Evolutionary conservation across 1,140 invertebrate genomes (phyloP), one percentile per base, ranked within the genome.

Genomic region (Drosophila virilis): DNA sequence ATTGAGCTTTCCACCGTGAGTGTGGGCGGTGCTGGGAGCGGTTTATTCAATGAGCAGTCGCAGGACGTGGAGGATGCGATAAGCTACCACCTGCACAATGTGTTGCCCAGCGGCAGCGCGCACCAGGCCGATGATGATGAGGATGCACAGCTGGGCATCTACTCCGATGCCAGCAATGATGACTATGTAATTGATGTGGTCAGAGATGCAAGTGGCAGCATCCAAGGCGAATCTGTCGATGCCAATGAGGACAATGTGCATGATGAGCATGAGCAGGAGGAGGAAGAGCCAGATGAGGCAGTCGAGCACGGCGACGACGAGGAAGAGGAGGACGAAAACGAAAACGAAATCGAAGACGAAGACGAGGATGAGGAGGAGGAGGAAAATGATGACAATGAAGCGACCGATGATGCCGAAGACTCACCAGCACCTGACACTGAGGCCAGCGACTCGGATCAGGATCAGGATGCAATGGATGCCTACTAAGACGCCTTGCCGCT

Each of bases 1-100:
- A 76, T 88, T 22, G 83, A 82, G 33, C 50, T 86, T 1, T 76
- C 80, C n/a, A 68, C 74, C 5, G 32, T 66, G 17, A 74, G 54
- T 45, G 69, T 37, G 32, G 46, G 17, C 17, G 45, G n/a, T 38
- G 37, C 59, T n/a, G 37, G 35, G 17, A 35, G 35, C 17, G 52
- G 45, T 0, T 8, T 74, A 1, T 77, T 80, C 6, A 74, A 74
- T 37, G 70, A 78, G n/a, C 69, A 57, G 0, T 72, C 64, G 3
- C 33, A 58, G 12, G 22, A 17, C 1, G 9, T 46, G 13, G 45
- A 38, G 67, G 69, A 69, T 32, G 45, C 64, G 6, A 48, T 84
- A 0, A 54, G 55, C 13, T 61, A 74, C n/a, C 6, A 74, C 10
- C 6, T 85, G 13, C 48, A 33, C 7, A 52, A 67, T 37, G 13